Evolutionary conservation across 2,888 invertebrate genomes (phyloP).

Genomic region (Unio pictorum): DNA sequence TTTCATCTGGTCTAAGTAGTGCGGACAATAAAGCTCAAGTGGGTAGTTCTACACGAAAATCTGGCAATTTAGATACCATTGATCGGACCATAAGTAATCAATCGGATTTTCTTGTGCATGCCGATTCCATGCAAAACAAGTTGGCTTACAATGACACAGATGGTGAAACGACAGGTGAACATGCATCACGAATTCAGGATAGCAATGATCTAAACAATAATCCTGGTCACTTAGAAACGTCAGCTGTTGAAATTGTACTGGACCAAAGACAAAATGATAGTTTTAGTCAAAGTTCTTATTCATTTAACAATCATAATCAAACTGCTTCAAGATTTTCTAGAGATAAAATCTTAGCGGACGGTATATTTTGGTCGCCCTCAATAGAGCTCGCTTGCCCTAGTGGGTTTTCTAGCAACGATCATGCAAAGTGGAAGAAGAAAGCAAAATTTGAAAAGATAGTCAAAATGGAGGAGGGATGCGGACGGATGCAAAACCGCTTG

Average conservation of each 20-base stretch:
- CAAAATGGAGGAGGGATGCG: slow-evolving; percentile 85
- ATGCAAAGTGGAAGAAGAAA: slow-evolving; percentile 79
- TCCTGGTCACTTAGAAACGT: no score
- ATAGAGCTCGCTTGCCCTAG: slow-evolving; percentile 44
- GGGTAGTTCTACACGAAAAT: slow-evolving; percentile 17
- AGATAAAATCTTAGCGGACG: slow-evolving; percentile 8
- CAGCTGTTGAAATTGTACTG: no score
- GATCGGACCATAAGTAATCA: slow-evolving; percentile 17
- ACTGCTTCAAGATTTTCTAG: no score
- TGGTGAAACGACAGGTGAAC: no score
- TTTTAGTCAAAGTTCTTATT: no score
- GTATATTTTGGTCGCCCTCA: slow-evolving; percentile 42
- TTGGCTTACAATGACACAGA: slow-evolving; percentile 25
- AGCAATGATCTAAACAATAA: no score
- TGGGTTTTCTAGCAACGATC: slow-evolving; percentile 34
- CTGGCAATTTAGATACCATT: slow-evolving; percentile 14
- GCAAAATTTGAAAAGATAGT: slow-evolving; percentile 74
- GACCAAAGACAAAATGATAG: no score
- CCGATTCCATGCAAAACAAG: slow-evolving; percentile 26
- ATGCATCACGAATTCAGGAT: no score
- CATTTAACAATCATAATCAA: no score
- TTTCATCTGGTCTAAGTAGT: slow-evolving; percentile 16
- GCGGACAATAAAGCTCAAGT: slow-evolving; percentile 24
- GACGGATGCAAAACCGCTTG: slow-evolving; percentile 89
- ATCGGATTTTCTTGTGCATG: slow-evolving; percentile 30